Evolutionary conservation across 1,140 invertebrate genomes (phyloP).

Genomic region (Aricia agestis): DNA sequence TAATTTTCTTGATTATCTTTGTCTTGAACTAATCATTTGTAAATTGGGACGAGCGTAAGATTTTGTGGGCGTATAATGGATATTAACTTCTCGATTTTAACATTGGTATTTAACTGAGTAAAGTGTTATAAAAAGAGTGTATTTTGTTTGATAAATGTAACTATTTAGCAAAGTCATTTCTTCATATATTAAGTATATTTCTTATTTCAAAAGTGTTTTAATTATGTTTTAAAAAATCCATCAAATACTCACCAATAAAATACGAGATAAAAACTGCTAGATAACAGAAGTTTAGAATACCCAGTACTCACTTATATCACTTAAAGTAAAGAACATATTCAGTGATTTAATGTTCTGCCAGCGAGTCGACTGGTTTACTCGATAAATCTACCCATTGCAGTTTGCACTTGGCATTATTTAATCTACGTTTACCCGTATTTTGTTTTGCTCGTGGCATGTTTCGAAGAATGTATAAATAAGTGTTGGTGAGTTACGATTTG

Average conservation of each 20-base stretch:
- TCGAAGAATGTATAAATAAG: slow-evolving; percentile 2
- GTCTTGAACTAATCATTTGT: slow-evolving; percentile 7
- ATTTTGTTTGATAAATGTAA: too few species aligned
- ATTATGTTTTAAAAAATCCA: neutral
- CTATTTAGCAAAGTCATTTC: too few species aligned
- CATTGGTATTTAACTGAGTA: neutral
- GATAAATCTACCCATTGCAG: slow-evolving; percentile 11
- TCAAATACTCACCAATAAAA: neutral
- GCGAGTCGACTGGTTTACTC: slow-evolving; percentile 3
- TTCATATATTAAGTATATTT: too few species aligned
- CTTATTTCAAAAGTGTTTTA: too few species aligned
- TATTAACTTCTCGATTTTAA: neutral
- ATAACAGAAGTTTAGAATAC: neutral
- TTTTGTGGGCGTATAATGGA: neutral
- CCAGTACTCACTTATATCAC: neutral
- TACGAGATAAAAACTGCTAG: neutral
- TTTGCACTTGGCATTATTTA: slow-evolving; percentile 15
- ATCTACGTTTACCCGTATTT: slow-evolving; percentile 10
- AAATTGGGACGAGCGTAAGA: slow-evolving; percentile 4
- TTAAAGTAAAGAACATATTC: slow-evolving; percentile 9
- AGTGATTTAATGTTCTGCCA: slow-evolving; percentile 9
- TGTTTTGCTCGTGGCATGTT: neutral
- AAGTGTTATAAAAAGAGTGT: too few species aligned
- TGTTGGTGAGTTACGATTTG: neutral
- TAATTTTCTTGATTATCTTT: slow-evolving; percentile 14